Percentiles rank a stretch among this genome's conserved stretches.
phyloP scores from a whole-genome alignment of 1,140 invertebrate genomes.

The Drosophila parabipectinata region DNA sequence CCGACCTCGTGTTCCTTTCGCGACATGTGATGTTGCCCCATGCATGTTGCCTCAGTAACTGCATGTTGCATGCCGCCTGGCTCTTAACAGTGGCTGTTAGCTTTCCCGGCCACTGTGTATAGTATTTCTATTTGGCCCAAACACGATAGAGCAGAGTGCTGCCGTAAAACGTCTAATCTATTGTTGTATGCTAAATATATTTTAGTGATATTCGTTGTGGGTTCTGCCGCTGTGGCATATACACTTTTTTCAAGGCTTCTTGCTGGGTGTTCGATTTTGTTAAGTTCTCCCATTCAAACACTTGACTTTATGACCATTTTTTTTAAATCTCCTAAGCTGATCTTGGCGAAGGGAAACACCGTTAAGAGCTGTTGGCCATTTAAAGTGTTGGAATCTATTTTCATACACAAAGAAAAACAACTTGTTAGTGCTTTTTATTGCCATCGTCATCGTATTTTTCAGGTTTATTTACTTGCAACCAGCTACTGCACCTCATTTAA shows the following conservation, averaged over 20 bases:
- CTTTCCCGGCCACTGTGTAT: constrained; percentile 3
- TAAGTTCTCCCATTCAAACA: constrained; percentile 15
- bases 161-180: constrained; percentile 65
- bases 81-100: constrained; percentile 42
- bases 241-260: constrained; percentile 11
- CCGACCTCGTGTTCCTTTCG: constrained; percentile 30
- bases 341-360: constrained; percentile 21
- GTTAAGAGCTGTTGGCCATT: constrained; percentile 9
- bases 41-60: constrained; percentile 27
- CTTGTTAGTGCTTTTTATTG: constrained; percentile 35
- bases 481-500: constrained; percentile 17
- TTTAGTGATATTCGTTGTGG: constrained; percentile 50
- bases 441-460: constrained; percentile 55
- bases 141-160: constrained; percentile 14
- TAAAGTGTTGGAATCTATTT: constrained; percentile 24
- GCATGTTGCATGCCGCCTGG: constrained; percentile 53
- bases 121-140: constrained; percentile 18
- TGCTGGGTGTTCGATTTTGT: constrained; percentile 37
- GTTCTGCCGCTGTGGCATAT: constrained; percentile 5
- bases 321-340: neutral
- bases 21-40: constrained; percentile 31
- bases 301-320: neutral
- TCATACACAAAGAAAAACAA: constrained; percentile 10
- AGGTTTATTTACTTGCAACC: constrained; percentile 48
- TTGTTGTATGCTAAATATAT: constrained; percentile 62